Conservation (phyloP, 2,113 vertebrate species). For the Empidonax traillii region DNA sequence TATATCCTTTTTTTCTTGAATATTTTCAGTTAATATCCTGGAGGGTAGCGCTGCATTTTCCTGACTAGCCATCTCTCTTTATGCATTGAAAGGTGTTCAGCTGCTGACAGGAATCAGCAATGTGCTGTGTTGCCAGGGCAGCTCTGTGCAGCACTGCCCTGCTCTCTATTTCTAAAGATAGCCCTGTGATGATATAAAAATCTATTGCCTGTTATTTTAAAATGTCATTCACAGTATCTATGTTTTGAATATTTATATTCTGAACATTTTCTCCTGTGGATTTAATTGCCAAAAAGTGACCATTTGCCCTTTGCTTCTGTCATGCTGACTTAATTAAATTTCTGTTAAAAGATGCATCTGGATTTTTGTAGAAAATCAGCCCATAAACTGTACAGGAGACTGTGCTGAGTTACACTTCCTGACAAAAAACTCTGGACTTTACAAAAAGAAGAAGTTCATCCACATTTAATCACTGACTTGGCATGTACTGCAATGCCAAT, state of each 20-base stretch:
- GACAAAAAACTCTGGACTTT: background rate
- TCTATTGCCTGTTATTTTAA: background rate
- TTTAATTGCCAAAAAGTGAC: background rate
- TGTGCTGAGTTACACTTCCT: background rate
- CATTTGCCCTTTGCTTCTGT: background rate
- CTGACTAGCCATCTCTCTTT: background rate
- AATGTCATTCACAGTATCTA: background rate
- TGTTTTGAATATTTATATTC: background rate
- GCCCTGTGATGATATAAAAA: background rate
- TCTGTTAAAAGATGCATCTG: background rate
- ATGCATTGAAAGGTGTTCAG: background rate
- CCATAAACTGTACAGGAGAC: background rate
- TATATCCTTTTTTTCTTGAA: background rate
- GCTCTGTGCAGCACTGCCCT: background rate
- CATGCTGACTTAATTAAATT: background rate
- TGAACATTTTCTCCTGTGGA: background rate
- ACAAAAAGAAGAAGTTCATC: background rate
- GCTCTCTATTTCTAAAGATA: conserved; percentile 2
- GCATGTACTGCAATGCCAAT: background rate
- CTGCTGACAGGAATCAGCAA: background rate
- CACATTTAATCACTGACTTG: background rate
- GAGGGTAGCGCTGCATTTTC: background rate
- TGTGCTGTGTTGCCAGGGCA: background rate
- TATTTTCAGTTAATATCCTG: background rate
- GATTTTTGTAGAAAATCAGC: background rate